Percentiles rank a stretch among this genome's conserved stretches.
Conservation (phyloP, 2,113 vertebrate genomes). For the Nettapus auritus region DNA sequence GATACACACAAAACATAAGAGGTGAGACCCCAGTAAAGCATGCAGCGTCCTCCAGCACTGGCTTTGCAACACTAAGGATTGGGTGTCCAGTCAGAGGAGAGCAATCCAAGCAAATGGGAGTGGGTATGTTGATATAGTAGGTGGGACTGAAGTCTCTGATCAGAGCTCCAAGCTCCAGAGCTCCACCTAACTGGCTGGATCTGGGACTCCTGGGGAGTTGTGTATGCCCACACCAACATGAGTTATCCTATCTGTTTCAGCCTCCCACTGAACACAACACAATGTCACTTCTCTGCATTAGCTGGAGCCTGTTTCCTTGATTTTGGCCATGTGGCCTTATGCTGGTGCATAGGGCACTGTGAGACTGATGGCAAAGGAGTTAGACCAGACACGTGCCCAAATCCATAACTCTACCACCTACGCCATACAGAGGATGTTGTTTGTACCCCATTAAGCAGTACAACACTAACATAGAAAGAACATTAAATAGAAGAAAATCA, state of each 20-base stretch:
- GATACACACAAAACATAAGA: neutral
- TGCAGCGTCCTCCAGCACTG: neutral
- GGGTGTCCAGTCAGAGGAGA: neutral
- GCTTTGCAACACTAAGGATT: neutral
- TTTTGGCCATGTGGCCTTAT: neutral
- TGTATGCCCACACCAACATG: accelerated
- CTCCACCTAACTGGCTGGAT: neutral
- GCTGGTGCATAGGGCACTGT: accelerated
- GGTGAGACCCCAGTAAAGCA: neutral
- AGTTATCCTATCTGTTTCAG: neutral
- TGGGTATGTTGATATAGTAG: accelerated
- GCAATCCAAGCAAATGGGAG: neutral
- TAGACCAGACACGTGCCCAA: accelerated
- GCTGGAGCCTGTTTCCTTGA: neutral
- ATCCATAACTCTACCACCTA: accelerated
- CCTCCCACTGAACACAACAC: neutral
- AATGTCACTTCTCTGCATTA: neutral
- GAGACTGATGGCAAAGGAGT: neutral
- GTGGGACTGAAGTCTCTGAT: neutral
- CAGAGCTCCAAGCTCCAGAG: neutral
- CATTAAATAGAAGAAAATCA: neutral
- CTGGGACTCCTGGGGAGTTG: accelerated
- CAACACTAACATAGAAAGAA: neutral
- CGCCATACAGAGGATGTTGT: neutral
- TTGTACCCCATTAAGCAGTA: neutral